phyloP scores from a whole-genome alignment of 1,140 invertebrate genomes.

The Drosophila kurseongensis region DNA sequence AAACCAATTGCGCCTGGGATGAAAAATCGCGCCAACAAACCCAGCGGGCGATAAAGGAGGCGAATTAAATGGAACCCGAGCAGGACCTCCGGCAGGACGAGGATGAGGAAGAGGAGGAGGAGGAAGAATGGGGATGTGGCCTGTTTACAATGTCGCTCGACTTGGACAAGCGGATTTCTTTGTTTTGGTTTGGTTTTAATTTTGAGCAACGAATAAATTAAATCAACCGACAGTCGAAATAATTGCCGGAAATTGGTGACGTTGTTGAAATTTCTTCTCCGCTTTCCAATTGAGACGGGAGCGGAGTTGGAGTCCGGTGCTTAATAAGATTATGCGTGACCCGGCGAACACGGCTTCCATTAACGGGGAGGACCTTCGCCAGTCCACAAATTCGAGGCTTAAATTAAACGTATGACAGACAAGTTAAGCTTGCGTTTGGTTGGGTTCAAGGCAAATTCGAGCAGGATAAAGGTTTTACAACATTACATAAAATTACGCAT shows the following conservation, averaged over 20 bases:
- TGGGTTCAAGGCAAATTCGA: neutral
- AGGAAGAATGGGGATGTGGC: slow-evolving; percentile 28
- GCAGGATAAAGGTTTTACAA: neutral
- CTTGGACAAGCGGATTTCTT: slow-evolving; percentile 80
- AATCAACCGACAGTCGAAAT: slow-evolving; percentile 80
- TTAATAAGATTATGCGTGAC: slow-evolving; percentile 55
- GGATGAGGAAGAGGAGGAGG: neutral
- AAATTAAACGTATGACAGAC: slow-evolving; percentile 31
- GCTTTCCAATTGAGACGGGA: slow-evolving; percentile 7
- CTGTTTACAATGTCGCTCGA: slow-evolving; percentile 67
- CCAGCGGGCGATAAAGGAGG: slow-evolving; percentile 33
- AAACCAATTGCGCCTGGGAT: slow-evolving; percentile 81
- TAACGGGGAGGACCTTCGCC: slow-evolving; percentile 16
- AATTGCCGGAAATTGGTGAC: slow-evolving; percentile 80
- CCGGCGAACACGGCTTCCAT: slow-evolving; percentile 25
- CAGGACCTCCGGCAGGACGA: slow-evolving; percentile 14
- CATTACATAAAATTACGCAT: no score
- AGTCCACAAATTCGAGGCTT: slow-evolving; percentile 12
- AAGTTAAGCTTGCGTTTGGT: slow-evolving; percentile 13
- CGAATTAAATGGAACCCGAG: neutral
- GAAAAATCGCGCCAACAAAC: slow-evolving; percentile 80
- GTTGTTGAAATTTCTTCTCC: slow-evolving; percentile 53
- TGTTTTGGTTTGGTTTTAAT: slow-evolving; percentile 78
- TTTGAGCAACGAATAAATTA: slow-evolving; percentile 81
- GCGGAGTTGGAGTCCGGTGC: slow-evolving; percentile 3